phyloP scores from a whole-genome alignment of 35 echinoderm and acorn worm species.

The Chiridota heheva region DNA sequence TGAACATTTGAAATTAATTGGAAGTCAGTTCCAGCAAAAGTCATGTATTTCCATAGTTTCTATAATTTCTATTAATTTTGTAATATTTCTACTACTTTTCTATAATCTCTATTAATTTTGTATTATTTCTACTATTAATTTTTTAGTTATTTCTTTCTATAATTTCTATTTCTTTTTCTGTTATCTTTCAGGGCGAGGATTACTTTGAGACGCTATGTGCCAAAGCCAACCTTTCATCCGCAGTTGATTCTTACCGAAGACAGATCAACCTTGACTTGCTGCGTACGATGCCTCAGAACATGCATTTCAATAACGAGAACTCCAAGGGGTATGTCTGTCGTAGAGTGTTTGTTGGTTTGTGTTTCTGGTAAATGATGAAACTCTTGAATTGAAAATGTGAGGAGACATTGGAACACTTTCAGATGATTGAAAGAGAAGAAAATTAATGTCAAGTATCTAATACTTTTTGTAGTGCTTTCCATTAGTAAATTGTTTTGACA shows the following conservation, averaged over 20 bases:
- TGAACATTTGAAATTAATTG: no score
- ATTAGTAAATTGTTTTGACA: no score
- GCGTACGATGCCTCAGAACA: constrained; percentile 89
- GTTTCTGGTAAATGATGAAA: no score
- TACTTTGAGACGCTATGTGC: constrained; percentile 77
- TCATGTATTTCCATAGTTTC: no score
- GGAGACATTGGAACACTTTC: no score
- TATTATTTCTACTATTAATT: neutral
- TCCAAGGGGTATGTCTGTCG: constrained; percentile 69
- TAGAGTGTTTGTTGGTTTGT: no score
- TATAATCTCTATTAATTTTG: neutral
- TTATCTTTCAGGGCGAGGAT: constrained; percentile 57
- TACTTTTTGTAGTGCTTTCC: no score
- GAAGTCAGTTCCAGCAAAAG: no score
- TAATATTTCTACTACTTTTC: neutral
- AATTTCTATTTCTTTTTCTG: neutral
- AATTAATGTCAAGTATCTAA: no score
- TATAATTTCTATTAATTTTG: no score
- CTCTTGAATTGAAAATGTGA: no score
- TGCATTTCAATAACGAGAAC: constrained; percentile 77
- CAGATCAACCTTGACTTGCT: constrained; percentile 89
- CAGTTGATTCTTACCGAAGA: constrained; percentile 74
- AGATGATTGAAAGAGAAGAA: no score
- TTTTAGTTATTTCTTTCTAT: neutral
- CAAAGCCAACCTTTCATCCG: constrained; percentile 53